phyloP scores from a whole-genome alignment of 2,797 vertebrate species.

The Mallotus villosus region DNA sequence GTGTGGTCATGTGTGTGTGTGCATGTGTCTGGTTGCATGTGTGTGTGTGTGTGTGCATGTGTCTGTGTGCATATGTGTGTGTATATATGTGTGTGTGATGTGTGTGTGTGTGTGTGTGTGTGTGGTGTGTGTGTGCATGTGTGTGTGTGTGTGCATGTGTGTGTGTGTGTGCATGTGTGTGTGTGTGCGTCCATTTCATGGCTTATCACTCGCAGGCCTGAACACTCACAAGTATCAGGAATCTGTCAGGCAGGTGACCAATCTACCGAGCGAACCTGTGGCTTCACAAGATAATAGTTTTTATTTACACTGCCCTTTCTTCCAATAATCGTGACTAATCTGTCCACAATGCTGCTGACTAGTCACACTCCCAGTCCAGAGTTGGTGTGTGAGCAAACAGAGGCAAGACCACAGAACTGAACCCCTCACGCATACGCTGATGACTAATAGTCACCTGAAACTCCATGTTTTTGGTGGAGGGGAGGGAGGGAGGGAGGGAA shows the following conservation, averaged over 20 bases:
- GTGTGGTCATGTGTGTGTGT: neutral
- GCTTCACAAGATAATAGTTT: constrained; percentile 1
- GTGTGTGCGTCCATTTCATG: constrained; percentile 6
- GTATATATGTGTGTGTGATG: neutral
- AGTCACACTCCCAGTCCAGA: constrained; percentile 9
- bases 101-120: neutral
- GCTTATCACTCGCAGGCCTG: constrained; percentile 12
- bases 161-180: neutral
- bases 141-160: constrained; percentile 13
- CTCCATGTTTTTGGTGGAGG: neutral
- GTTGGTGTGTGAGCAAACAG: constrained; percentile 3
- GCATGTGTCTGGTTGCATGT: too few species aligned
- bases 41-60: neutral
- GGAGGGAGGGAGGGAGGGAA: neutral
- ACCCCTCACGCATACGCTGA: neutral
- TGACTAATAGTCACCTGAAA: neutral
- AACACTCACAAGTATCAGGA: constrained; percentile 7
- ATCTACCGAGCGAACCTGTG: neutral
- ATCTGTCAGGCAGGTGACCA: neutral
- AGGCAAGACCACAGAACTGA: neutral
- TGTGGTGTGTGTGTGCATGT: neutral
- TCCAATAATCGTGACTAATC: constrained; percentile 28
- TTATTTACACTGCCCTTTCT: constrained; percentile 15
- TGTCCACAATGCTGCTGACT: constrained; percentile 14
- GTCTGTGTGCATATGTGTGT: neutral